Conservation (phyloP, 2,888 invertebrate species). For the Clivina fossor region DNA sequence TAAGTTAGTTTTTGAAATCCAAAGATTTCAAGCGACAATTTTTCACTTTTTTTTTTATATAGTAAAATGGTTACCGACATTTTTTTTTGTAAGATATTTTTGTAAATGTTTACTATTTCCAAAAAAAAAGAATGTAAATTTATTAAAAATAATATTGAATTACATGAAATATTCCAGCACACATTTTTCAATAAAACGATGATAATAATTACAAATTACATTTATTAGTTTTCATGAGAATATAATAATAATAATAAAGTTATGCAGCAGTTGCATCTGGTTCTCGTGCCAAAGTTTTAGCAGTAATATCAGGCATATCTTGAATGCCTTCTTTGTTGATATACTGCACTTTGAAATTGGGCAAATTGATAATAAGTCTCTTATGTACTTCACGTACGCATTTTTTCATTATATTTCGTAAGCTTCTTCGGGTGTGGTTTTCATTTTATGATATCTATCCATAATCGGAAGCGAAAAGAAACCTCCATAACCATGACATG, state of each 20-base stretch:
- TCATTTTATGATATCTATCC: slow-evolving; percentile 86
- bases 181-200: slow-evolving; percentile 23
- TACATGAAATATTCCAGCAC: neutral
- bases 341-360: slow-evolving; percentile 87
- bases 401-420: slow-evolving; percentile 81
- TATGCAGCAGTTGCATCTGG: slow-evolving; percentile 26
- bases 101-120: slow-evolving; percentile 19
- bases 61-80: too few species aligned
- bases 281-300: slow-evolving; percentile 56
- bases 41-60: too few species aligned
- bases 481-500: slow-evolving; percentile 94
- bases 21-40: too few species aligned
- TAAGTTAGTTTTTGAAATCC: slow-evolving; percentile 7
- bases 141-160: too few species aligned
- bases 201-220: too few species aligned
- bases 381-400: slow-evolving; percentile 91
- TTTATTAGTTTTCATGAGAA: too few species aligned
- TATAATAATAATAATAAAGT: slow-evolving; percentile 18
- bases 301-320: slow-evolving; percentile 71
- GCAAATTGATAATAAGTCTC: slow-evolving; percentile 89
- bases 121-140: too few species aligned
- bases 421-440: slow-evolving; percentile 79
- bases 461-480: slow-evolving; percentile 90
- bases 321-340: slow-evolving; percentile 85
- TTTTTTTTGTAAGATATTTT: slow-evolving; percentile 21